Evolutionary conservation across 1,140 invertebrate genomes (phyloP), one percentile per base, ranked within the genome.

Genomic region (Drosophila quadrilineata): DNA sequence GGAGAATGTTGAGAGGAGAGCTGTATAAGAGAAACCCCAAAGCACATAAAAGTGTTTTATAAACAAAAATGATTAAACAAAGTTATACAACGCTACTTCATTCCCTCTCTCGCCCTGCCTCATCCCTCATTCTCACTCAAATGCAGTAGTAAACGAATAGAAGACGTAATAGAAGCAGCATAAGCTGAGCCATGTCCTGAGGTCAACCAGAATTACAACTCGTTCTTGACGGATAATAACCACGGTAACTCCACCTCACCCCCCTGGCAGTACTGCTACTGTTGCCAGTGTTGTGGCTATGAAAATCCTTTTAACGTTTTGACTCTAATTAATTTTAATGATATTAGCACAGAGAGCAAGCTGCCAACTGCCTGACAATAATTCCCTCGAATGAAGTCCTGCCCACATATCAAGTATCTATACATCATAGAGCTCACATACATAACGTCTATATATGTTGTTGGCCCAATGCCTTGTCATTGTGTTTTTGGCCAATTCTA

Each of bases 281-380:
- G 26, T 40, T 41, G 36, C 36, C 22, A 17, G 2, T 38, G 31
- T n/a, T 50, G 14, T 57, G 60, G 60, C 66, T 62, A 75, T 68
- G 59, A 66, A 64, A 79, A 87, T 86, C 75, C 71, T 79, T 85
- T 86, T 76, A 75, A 71, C 87, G 80, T 87, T 77, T 80, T 79
- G 71, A 88, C 82, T 87, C 75, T 76, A 88, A 88, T 88, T 88
- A 88, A 84, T 88, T 88, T 88, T 88, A 88, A 88, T 88, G 76
- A 82, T 74, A 82, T 68, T 69, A 75, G 65, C 72, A 57, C 76
- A 71, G 53, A 57, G 60, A 69, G 64, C 43, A 14, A 31, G 56
- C 57, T 56, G 53, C 16, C 24, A 8, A 53, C 28, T 6, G 54
- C 48, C 57, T 50, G 43, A 35, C 41, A 58, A 16, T 41, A 33